A percentile compares a stretch with the other conserved stretches of the same genome.
These are phyloP conservation scores for Nothobranchius furzeri DNA, from an alignment of 2,113 vertebrate species.

Conservation along the genomic window DNA sequence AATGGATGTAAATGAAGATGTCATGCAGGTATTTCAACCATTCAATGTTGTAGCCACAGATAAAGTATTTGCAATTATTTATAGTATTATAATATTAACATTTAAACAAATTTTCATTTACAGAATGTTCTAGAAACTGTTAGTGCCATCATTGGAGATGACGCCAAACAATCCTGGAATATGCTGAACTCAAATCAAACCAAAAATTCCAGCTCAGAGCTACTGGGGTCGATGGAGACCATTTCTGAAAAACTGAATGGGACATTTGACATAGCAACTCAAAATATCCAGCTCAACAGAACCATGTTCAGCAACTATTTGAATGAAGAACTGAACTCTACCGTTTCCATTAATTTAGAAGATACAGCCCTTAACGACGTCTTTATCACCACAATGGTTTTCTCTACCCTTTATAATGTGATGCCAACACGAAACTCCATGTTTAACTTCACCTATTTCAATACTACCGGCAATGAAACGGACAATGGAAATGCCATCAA, in stretches of 20 bases:
- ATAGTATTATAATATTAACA: background rate
- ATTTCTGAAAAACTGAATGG: slow-evolving; percentile 64
- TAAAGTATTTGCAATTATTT: background rate
- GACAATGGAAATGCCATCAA: slow-evolving; percentile 63
- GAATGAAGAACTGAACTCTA: slow-evolving; percentile 23
- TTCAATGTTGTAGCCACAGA: too few species aligned
- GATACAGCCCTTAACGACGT: background rate
- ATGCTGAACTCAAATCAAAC: slow-evolving; percentile 43
- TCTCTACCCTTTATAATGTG: slow-evolving; percentile 74
- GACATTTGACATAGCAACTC: slow-evolving; percentile 14
- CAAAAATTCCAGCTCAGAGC: slow-evolving; percentile 56
- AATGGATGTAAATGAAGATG: background rate
- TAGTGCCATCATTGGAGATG: slow-evolving; percentile 46
- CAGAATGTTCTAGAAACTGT: slow-evolving; percentile 72
- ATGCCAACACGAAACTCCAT: slow-evolving; percentile 63
- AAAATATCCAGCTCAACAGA: slow-evolving; percentile 52
- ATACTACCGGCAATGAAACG: slow-evolving; percentile 68
- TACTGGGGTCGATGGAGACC: slow-evolving; percentile 78
- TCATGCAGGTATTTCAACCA: slow-evolving; percentile 54
- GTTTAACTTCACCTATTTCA: background rate
- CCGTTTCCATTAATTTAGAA: slow-evolving; percentile 68
- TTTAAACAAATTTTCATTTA: slow-evolving; percentile 24
- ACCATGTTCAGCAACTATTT: slow-evolving; percentile 36
- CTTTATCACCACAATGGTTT: slow-evolving; percentile 72
- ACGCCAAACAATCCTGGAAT: slow-evolving; percentile 57